These are phyloP conservation scores for Galaxias olidus DNA, from an alignment of 2,797 vertebrate genomes.

Conservation along the genomic window DNA sequence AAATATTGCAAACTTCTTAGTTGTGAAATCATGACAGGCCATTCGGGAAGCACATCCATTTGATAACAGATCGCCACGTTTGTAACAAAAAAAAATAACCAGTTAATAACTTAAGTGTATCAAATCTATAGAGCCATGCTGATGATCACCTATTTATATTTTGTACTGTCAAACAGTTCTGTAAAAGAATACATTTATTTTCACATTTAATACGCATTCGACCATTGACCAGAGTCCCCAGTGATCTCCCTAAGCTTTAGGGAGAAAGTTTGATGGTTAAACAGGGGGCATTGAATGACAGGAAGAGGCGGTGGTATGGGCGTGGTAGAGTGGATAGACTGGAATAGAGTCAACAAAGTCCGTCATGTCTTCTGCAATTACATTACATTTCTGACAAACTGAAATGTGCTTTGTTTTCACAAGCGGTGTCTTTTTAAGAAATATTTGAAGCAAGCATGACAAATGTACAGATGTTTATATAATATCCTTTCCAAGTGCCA, in stretches of 20 bases:
- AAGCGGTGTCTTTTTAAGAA: constrained; percentile 57
- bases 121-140: constrained; percentile 56
- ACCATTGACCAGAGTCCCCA: constrained; percentile 32
- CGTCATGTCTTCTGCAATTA: constrained; percentile 45
- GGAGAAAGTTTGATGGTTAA: constrained; percentile 9
- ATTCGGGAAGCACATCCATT: constrained; percentile 75
- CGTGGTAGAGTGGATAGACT: constrained; percentile 16
- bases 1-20: constrained; percentile 53
- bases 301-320: constrained; percentile 18
- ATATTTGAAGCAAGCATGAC: constrained; percentile 72
- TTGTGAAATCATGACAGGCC: constrained; percentile 72
- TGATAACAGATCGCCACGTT: constrained; percentile 68
- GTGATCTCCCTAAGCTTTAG: constrained; percentile 11
- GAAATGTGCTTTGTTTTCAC: constrained; percentile 44
- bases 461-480: constrained; percentile 76
- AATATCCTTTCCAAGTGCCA: constrained; percentile 75
- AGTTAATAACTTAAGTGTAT: constrained; percentile 69
- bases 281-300: constrained; percentile 25
- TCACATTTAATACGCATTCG: constrained; percentile 44
- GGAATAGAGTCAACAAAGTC: constrained; percentile 39
- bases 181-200: constrained; percentile 47
- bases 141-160: constrained; percentile 75
- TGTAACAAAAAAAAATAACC: constrained; percentile 71
- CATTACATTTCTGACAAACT: constrained; percentile 29
- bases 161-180: constrained; percentile 62